Percentiles rank a stretch among this genome's conserved stretches.
Conservation (phyloP, 2,888 invertebrate genomes). For the Tineola bisselliella region DNA sequence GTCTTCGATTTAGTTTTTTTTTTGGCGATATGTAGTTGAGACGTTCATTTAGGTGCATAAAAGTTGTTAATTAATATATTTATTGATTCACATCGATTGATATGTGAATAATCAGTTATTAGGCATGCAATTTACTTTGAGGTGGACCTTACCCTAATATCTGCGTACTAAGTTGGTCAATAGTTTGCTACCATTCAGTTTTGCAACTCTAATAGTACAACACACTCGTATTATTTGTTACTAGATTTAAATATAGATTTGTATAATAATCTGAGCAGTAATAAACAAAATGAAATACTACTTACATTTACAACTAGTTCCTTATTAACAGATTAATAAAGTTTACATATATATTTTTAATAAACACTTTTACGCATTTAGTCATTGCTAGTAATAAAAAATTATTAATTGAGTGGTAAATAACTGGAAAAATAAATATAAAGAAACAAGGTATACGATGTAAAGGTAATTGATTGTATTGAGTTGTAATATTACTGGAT, state of each 20-base stretch:
- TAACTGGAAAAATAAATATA: background rate
- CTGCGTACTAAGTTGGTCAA: background rate
- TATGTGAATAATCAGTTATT: constrained; percentile 7
- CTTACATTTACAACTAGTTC: background rate
- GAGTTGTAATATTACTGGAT: no score
- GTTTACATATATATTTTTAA: background rate
- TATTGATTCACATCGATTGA: background rate
- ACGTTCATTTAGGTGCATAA: background rate
- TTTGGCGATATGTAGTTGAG: no score
- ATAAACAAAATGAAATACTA: background rate
- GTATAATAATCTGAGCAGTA: background rate
- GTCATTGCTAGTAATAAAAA: background rate
- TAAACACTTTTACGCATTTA: background rate
- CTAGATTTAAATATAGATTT: background rate
- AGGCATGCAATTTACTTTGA: background rate
- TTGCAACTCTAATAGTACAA: background rate
- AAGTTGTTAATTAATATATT: background rate
- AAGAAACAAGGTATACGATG: no score
- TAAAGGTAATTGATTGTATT: no score
- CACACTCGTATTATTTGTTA: background rate
- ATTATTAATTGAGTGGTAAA: background rate
- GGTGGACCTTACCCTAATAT: background rate
- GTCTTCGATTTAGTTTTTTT: no score
- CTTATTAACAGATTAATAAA: background rate
- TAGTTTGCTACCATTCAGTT: background rate